These are phyloP conservation scores for Stomatorhinus ivindoensis DNA, from an alignment of 2,113 vertebrate genomes.

Conservation along the genomic window DNA sequence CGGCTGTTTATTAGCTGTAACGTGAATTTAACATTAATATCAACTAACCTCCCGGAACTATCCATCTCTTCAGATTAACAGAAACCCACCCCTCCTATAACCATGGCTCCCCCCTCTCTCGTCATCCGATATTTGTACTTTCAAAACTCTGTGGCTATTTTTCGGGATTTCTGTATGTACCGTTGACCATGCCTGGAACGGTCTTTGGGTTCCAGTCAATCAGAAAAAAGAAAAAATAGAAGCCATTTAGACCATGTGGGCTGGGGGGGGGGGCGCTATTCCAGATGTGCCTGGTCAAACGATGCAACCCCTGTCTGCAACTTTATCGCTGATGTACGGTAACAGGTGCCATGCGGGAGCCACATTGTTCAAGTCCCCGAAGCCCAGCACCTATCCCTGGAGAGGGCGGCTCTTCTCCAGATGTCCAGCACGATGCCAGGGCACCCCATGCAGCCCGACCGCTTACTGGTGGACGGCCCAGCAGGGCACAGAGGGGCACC, in stretches of 20 bases:
- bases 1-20: background rate
- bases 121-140: conserved; percentile 59
- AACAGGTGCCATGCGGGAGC: conserved; percentile 57
- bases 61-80: background rate
- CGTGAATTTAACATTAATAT: background rate
- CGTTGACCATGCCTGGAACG: conserved; percentile 46
- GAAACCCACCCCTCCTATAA: background rate
- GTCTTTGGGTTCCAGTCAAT: conserved; percentile 4
- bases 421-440: conserved; percentile 29
- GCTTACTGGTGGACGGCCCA: background rate
- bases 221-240: background rate
- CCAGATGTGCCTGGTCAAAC: conserved; percentile 33
- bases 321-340: conserved; percentile 54
- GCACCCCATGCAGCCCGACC: background rate
- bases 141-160: conserved; percentile 51
- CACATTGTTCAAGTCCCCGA: conserved; percentile 41
- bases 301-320: conserved; percentile 38
- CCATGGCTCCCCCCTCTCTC: background rate
- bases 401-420: conserved; percentile 55
- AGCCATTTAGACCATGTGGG: conserved; percentile 26
- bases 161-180: conserved; percentile 41
- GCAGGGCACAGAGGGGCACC: background rate
- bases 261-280: conserved; percentile 19
- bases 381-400: conserved; percentile 52
- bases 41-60: background rate